Base-by-base conservation (phyloP, 2,888 invertebrate species). In the Drosophila planitibia region DNA sequence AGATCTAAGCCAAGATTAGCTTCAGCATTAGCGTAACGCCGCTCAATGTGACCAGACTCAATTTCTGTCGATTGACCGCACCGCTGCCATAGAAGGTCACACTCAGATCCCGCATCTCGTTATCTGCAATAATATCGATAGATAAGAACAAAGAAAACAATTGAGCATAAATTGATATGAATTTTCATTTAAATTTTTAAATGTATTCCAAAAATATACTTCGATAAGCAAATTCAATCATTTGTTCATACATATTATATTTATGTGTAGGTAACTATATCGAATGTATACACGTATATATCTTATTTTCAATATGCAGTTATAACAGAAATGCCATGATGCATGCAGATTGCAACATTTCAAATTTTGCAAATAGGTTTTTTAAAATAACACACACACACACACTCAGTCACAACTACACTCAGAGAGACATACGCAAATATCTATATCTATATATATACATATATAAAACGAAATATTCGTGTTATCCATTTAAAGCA, bases 51-150 rank as follows among this genome's bases (percentile, higher is more conserved):
- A 82, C 32, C n/a, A 82, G 70, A 55, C 76, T 79, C 37, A 81
- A 51, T 64, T 82, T 76, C 35, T 82, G 81, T 49, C 80, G 73
- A 53, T 83, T 83, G 19, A 81, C 72, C 32, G 92, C 85, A 14
- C 91, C 89, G 67, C 93, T 93, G 59, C 93, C 93, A 73, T 94
- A 93, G 74, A 92, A 93, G 9, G 93, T 93, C 14, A 93, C 93
- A 70, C 94, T 93, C 72, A 93, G 90, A 71, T 93, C 94, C 16
- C 93, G 91, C 93, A 93, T 93, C 88, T 93, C 94, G 68, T 93
- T 93, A 90, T 93, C 93, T 93, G 90, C 0, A 85, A 72, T 30
- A 12, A 39, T 14, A n/a, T 32, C n/a, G 30, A n/a, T 6, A 5
- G 22, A 32, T 22, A 58, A 32, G 10, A 44, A 44, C 7, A 60